A percentile compares a stretch with the other conserved stretches of the same genome.
Evolutionary conservation across 2,888 invertebrate species (phyloP).

Genomic region (Tachina fera): DNA sequence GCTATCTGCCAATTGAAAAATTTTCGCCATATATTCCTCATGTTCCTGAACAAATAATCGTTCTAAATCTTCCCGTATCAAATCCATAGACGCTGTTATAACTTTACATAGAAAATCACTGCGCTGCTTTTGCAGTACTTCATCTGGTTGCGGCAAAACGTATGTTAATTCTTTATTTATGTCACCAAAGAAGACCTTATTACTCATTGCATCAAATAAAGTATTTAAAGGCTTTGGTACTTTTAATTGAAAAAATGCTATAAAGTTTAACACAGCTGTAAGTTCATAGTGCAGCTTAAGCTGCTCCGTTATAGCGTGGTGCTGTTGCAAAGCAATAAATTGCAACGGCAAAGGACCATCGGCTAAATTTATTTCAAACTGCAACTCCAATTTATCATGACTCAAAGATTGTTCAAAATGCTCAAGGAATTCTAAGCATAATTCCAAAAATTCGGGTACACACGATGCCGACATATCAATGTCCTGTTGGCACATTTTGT

Average conservation of each 20-base stretch:
- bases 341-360: conserved; percentile 85
- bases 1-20: conserved; percentile 87
- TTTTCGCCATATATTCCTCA: conserved; percentile 88
- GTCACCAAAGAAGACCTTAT: conserved; percentile 84
- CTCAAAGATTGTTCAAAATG: conserved; percentile 78
- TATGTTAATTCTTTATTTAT: conserved; percentile 84
- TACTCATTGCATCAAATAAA: conserved; percentile 89
- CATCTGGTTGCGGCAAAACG: conserved; percentile 87
- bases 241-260: conserved; percentile 90
- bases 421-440: conserved; percentile 80
- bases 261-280: conserved; percentile 89
- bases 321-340: conserved; percentile 90
- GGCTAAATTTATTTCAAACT: conserved; percentile 80
- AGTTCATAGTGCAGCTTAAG: conserved; percentile 92
- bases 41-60: conserved; percentile 84
- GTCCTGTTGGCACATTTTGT: conserved; percentile 91
- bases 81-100: conserved; percentile 89
- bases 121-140: conserved; percentile 87
- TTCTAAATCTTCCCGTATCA: conserved; percentile 86
- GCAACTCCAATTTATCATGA: conserved; percentile 79
- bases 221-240: conserved; percentile 88
- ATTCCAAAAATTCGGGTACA: conserved; percentile 86
- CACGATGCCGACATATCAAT: conserved; percentile 88
- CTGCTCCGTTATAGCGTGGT: conserved; percentile 89
- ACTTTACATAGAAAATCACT: conserved; percentile 89